phyloP scores from a whole-genome alignment of 1,140 invertebrate species.

The Rhopalosiphum padi region DNA sequence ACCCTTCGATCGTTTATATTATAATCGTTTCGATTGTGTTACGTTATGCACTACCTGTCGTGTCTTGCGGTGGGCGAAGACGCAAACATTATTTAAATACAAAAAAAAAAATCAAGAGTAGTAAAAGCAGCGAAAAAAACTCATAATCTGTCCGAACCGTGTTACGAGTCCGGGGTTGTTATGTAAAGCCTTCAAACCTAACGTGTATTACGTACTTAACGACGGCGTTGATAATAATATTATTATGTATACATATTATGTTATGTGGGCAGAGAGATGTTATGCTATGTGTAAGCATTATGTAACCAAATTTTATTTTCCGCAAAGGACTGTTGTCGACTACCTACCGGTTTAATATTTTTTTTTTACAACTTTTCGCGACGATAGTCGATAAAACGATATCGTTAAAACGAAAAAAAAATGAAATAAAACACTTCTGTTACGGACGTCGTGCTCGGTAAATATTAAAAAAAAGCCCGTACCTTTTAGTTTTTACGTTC shows the following conservation, averaged over 20 bases:
- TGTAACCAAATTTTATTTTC: conserved; percentile 12
- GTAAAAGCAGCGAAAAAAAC: background rate
- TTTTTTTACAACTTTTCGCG: background rate
- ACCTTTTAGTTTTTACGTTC: conserved; percentile 24
- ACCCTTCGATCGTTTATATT: background rate
- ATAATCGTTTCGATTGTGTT: background rate
- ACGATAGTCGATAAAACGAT: background rate
- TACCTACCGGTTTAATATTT: background rate
- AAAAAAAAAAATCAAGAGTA: background rate
- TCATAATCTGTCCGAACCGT: background rate
- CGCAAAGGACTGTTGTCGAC: background rate
- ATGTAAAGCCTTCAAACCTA: background rate
- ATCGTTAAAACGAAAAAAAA: background rate
- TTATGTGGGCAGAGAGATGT: background rate
- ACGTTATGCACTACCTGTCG: background rate
- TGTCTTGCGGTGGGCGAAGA: background rate
- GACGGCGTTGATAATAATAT: background rate
- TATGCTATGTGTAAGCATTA: background rate
- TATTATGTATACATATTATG: background rate
- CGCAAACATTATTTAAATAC: background rate
- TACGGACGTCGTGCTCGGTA: no score
- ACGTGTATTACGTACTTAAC: background rate
- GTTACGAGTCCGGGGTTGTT: background rate
- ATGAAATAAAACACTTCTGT: background rate
- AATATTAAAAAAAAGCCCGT: background rate